These are phyloP conservation scores for Lasioglossum leucozonium DNA, from an alignment of 2,888 invertebrate species.

Conservation along the genomic window DNA sequence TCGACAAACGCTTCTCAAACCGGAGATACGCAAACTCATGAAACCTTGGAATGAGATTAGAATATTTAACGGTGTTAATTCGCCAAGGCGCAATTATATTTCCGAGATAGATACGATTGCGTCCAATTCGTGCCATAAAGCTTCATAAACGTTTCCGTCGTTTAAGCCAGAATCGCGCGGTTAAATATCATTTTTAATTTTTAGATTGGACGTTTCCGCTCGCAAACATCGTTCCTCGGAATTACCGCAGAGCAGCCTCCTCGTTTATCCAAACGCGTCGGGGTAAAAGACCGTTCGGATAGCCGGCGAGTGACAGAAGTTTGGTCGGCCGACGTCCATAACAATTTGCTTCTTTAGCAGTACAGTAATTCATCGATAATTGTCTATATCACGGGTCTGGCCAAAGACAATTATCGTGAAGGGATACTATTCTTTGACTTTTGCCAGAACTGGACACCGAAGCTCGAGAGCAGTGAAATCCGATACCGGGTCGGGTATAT, in stretches of 20 bases:
- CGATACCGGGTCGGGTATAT: too few relatives aligned
- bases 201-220: not conserved
- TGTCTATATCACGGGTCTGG: too few relatives aligned
- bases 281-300: too few relatives aligned
- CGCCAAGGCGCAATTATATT: not conserved
- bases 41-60: not conserved
- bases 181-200: slow-evolving; percentile 9
- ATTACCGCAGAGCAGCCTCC: too few relatives aligned
- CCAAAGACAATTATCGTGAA: too few relatives aligned
- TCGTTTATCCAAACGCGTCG: not conserved
- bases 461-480: too few relatives aligned
- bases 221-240: not conserved
- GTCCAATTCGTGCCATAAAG: not conserved
- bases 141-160: not conserved
- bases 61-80: not conserved
- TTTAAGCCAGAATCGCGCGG: not conserved
- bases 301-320: too few relatives aligned
- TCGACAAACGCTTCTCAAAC: not conserved
- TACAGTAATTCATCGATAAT: too few relatives aligned
- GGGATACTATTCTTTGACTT: too few relatives aligned
- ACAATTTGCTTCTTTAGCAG: too few relatives aligned
- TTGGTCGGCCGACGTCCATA: too few relatives aligned
- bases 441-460: too few relatives aligned
- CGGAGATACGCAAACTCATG: slow-evolving; percentile 1
- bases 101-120: slow-evolving; percentile 6